Percentiles rank a stretch among this genome's conserved stretches.
These are phyloP conservation scores for Miichthys miiuy DNA, from an alignment of 2,797 vertebrate genomes.

Conservation along the genomic window DNA sequence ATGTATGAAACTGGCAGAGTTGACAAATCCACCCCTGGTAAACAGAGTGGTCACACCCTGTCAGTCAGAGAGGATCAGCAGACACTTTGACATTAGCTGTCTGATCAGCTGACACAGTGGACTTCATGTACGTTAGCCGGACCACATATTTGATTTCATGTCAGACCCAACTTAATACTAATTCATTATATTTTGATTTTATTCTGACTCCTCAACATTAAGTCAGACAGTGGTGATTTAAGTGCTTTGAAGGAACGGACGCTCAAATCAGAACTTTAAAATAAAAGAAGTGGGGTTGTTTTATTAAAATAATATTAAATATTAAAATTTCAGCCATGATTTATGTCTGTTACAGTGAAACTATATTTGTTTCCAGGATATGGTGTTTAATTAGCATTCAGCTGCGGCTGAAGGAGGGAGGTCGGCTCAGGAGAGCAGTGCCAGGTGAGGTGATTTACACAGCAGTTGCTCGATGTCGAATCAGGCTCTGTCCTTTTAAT, in stretches of 20 bases:
- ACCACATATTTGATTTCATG: too few species aligned
- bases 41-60: constrained; percentile 63
- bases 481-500: too few species aligned
- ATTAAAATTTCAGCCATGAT: neutral
- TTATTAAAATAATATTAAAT: neutral
- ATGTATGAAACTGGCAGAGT: constrained; percentile 74
- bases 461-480: too few species aligned
- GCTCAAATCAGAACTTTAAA: neutral
- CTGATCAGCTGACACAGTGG: neutral
- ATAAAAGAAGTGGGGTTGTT: neutral
- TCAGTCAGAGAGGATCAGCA: constrained; percentile 23
- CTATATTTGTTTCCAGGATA: neutral
- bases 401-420: too few species aligned
- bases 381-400: neutral
- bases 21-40: constrained; percentile 81
- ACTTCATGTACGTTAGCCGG: neutral
- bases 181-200: neutral
- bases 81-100: neutral
- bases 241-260: neutral
- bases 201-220: neutral
- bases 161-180: neutral
- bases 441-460: too few species aligned
- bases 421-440: too few species aligned
- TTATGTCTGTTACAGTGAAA: neutral
- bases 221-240: neutral